These are phyloP conservation scores for Elephantulus edwardii DNA, from an alignment of 2,113 vertebrate genomes.

Conservation along the genomic window DNA sequence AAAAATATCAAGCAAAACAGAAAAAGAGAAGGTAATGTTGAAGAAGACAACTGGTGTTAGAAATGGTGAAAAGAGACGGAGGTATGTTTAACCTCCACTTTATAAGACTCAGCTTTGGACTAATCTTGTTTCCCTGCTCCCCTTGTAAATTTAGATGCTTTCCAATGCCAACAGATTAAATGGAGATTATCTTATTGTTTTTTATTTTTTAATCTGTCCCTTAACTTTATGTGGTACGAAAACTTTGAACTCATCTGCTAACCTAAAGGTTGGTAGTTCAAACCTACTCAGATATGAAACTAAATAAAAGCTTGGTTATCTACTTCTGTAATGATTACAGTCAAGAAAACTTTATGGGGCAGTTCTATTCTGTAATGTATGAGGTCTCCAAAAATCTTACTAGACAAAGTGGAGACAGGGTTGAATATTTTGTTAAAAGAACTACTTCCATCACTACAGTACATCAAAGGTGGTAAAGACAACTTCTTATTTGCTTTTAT, in stretches of 20 bases:
- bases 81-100: background rate
- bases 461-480: background rate
- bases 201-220: no score
- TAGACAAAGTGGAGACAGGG: background rate
- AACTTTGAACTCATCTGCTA: background rate
- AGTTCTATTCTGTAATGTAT: background rate
- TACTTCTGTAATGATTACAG: background rate
- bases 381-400: background rate
- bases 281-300: background rate
- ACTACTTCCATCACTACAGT: slow-evolving; percentile 9
- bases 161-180: background rate
- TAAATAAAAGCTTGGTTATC: background rate
- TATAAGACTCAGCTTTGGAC: background rate
- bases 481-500: slow-evolving; percentile 17
- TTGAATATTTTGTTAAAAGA: background rate
- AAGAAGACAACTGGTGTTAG: background rate
- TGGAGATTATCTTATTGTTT: background rate
- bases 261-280: background rate
- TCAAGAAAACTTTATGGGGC: background rate
- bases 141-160: background rate
- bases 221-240: background rate
- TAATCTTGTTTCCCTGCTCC: background rate
- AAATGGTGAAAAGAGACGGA: background rate
- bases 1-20: background rate
- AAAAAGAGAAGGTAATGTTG: background rate